These are phyloP conservation scores for Noctuana brunneofusca DNA, from an alignment of 2,888 invertebrate genomes.

Conservation along the genomic window DNA sequence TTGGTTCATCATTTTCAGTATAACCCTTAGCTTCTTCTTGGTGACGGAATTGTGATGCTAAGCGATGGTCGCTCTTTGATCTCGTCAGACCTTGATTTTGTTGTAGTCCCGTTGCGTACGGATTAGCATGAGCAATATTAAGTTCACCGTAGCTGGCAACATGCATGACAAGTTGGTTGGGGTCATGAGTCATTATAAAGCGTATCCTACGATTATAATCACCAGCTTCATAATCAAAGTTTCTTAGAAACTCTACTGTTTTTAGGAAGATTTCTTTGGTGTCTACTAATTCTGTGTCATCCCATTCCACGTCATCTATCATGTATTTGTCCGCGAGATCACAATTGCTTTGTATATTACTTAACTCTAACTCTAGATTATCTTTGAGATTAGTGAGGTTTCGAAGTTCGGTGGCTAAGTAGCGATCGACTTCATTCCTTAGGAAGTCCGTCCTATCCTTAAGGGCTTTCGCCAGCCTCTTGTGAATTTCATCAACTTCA, in stretches of 20 bases:
- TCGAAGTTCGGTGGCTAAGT: constrained; percentile 93
- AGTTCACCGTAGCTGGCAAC: constrained; percentile 95
- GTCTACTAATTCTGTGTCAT: constrained; percentile 95
- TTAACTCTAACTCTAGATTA: constrained; percentile 96
- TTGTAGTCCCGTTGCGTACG: constrained; percentile 83
- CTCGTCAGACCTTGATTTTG: constrained; percentile 91
- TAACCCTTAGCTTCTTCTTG: constrained; percentile 89
- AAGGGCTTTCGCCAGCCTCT: constrained; percentile 92
- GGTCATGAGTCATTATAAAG: constrained; percentile 95
- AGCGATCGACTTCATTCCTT: constrained; percentile 95
- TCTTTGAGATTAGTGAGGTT: constrained; percentile 94
- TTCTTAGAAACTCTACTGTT: constrained; percentile 96
- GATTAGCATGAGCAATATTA: constrained; percentile 87
- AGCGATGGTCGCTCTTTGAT: constrained; percentile 95
- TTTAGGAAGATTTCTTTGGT: constrained; percentile 98
- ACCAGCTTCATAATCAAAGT: constrained; percentile 96
- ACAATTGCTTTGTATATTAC: constrained; percentile 97
- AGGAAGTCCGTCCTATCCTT: constrained; percentile 95
- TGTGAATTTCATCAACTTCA: constrained; percentile 96
- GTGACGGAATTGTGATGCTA: constrained; percentile 93
- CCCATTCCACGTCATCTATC: constrained; percentile 94
- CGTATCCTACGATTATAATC: constrained; percentile 93
- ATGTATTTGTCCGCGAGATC: constrained; percentile 97
- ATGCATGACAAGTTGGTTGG: constrained; percentile 94
- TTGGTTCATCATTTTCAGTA: constrained; percentile 86